Base-by-base conservation (phyloP, 2,888 invertebrate species). In the Hydrotaea cyrtoneurina region DNA sequence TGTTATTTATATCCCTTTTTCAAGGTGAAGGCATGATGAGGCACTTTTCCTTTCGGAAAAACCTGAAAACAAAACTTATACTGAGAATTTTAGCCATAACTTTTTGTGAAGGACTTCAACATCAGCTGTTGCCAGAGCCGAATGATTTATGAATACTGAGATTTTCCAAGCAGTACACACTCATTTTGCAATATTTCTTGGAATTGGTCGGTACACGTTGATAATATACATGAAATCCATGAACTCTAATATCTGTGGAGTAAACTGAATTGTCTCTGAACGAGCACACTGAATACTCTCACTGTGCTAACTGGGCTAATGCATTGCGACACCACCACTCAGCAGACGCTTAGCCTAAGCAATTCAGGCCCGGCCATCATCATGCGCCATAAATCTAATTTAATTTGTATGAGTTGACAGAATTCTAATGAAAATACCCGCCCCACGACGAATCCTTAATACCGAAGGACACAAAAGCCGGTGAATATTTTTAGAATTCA, bases 361-460 rank as follows among this genome's bases (percentile, higher is more conserved):
- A n/a, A 59, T 26, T 26, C 62, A 23, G 13, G 50, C 50, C n/a
- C 17, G 36, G 62, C 11, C 21, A 59, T 26, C 59, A n/a, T 7
- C 39, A 19, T n/a, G 17, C 19, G 66, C 66, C 62, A 83, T 83
- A 83, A 83, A 80, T 80, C 78, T 71, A 74, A 78, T 78, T 78
- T 75, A 83, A 75, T 71, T 80, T 83, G 55, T 78, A 78, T 83
- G 80, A 80, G 43, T 83, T 83, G 31, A 77, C 83, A 71, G 43
- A 76, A 80, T 73, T 23, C 17, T 75, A 76, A 59, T 19, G 11
- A 76, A 71, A 73, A 59, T n/a, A 13, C 17, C 59, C 17, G 62
- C 57, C 55, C 77, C 66, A 72, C 46, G 50, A 39, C 39, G 11
- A 39, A 39, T 2, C 11, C 39, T 8, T 4, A 4, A 39, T 39